Evolutionary conservation across 2,888 invertebrate genomes (phyloP).

Genomic region (Bombyx huttoni): DNA sequence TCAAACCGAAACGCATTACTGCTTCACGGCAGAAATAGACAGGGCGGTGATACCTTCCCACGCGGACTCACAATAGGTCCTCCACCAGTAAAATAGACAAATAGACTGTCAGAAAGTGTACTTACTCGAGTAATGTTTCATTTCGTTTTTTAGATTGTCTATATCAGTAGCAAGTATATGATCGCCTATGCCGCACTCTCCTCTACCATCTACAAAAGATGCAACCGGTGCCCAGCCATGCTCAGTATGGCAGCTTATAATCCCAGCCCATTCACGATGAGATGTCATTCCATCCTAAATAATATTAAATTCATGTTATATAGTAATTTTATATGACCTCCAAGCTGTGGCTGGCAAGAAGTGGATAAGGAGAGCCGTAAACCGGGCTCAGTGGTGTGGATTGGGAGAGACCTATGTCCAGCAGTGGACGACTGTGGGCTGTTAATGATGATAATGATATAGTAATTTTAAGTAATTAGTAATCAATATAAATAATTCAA

Average conservation of each 20-base stretch:
- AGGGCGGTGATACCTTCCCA: too few relatives aligned
- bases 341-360: too few relatives aligned
- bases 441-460: too few relatives aligned
- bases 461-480: not conserved
- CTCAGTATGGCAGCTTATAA: constrained; percentile 76
- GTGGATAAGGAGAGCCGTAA: too few relatives aligned
- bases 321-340: too few relatives aligned
- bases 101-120: not conserved
- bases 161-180: constrained; percentile 64
- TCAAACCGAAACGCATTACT: too few relatives aligned
- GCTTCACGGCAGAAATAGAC: too few relatives aligned
- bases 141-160: constrained; percentile 62
- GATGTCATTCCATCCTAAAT: constrained; percentile 19
- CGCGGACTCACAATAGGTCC: too few relatives aligned
- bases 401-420: too few relatives aligned
- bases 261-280: constrained; percentile 74
- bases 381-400: too few relatives aligned
- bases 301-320: not conserved
- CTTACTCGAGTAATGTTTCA: constrained; percentile 64
- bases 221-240: constrained; percentile 82
- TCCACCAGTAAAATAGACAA: too few relatives aligned
- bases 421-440: too few relatives aligned
- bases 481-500: not conserved
- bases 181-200: constrained; percentile 67
- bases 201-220: constrained; percentile 72